These are phyloP conservation scores for Branchellion lobata DNA, from an alignment of 2,888 invertebrate genomes.

Conservation along the genomic window DNA sequence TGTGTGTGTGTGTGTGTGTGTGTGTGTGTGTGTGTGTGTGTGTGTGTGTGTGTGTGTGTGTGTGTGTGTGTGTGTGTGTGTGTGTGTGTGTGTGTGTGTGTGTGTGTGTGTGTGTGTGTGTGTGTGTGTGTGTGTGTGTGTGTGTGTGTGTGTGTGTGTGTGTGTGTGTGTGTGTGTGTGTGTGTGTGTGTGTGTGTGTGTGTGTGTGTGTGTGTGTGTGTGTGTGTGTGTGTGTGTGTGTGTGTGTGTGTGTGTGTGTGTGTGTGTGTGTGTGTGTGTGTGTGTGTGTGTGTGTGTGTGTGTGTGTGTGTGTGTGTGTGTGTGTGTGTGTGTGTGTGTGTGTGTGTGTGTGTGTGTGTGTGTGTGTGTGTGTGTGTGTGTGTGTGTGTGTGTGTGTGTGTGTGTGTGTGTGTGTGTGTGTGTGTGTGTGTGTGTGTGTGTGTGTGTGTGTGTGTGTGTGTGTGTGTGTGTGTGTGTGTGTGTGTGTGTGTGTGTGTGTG, in stretches of 20 bases:
- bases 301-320: constrained; percentile 18
- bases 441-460: constrained; percentile 22
- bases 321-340: constrained; percentile 6
- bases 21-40: too few relatives aligned
- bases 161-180: too few relatives aligned
- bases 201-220: constrained; percentile 23
- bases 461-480: constrained; percentile 23
- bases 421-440: constrained; percentile 19
- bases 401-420: constrained; percentile 18
- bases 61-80: too few relatives aligned
- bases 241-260: constrained; percentile 23
- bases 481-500: constrained; percentile 22
- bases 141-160: not conserved
- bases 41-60: too few relatives aligned
- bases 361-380: not conserved
- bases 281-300: constrained; percentile 23
- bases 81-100: too few relatives aligned
- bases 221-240: constrained; percentile 23
- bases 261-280: constrained; percentile 23
- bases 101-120: too few relatives aligned
- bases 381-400: not conserved
- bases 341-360: constrained; percentile 11
- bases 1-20: too few relatives aligned
- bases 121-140: constrained; percentile 10
- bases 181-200: too few relatives aligned